Conservation (phyloP, 2,888 invertebrate species). For the Tuberolachnus salignus region DNA sequence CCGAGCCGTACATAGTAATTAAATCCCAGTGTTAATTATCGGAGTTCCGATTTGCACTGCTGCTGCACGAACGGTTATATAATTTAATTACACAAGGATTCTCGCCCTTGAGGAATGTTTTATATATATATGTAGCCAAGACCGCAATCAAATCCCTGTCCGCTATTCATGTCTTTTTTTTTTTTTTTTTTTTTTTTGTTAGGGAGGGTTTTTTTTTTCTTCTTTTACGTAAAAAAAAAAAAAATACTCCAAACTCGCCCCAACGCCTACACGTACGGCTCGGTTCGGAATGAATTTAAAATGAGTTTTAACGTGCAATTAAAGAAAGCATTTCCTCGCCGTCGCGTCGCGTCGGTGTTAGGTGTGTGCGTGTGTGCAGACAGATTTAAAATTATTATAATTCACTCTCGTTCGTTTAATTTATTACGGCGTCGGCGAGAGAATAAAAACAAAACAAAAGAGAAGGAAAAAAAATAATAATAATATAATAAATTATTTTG, state of each 20-base stretch:
- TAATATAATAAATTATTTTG: too few relatives aligned
- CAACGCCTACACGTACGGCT: background rate
- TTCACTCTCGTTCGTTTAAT: constrained; percentile 5
- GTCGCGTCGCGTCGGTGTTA: too few relatives aligned
- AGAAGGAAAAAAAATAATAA: too few relatives aligned
- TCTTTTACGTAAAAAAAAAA: constrained; percentile 15
- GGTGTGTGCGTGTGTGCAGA: background rate
- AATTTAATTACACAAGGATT: constrained; percentile 52
- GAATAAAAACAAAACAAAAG: too few relatives aligned
- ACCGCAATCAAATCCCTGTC: constrained; percentile 36
- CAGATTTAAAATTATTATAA: background rate
- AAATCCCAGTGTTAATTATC: constrained; percentile 50
- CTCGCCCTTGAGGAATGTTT: constrained; percentile 49
- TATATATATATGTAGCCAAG: constrained; percentile 18
- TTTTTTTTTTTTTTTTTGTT: too few relatives aligned
- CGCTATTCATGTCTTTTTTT: constrained; percentile 1
- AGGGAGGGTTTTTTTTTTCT: constrained; percentile 12
- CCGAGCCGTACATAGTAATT: constrained; percentile 12
- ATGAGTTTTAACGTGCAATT: constrained; percentile 25
- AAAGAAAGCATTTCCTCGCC: constrained; percentile 11
- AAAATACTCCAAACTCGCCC: background rate
- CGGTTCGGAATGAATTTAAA: constrained; percentile 21
- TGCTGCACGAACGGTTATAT: constrained; percentile 26
- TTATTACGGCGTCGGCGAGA: background rate
- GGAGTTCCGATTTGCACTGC: constrained; percentile 11